These are phyloP conservation scores for Drosophila albomicans DNA, from an alignment of 1,140 invertebrate genomes.

Conservation along the genomic window DNA sequence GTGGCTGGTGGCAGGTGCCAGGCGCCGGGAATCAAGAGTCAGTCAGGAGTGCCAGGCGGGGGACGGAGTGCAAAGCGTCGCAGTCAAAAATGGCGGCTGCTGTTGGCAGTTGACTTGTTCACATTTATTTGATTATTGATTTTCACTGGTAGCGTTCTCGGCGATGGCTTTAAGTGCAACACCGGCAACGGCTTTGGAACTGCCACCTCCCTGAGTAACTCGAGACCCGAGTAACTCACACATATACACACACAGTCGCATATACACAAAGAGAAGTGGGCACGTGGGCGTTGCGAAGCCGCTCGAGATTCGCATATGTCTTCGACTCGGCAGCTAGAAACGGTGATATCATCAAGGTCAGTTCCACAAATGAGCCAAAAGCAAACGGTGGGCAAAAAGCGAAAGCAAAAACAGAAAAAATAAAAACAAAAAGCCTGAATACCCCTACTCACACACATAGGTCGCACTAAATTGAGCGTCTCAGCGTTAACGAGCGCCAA, in stretches of 20 bases:
- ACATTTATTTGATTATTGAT: constrained; percentile 78
- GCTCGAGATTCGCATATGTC: constrained; percentile 65
- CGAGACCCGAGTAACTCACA: constrained; percentile 44
- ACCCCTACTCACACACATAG: constrained; percentile 32
- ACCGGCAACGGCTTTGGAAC: neutral
- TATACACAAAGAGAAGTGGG: constrained; percentile 18
- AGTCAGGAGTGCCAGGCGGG: neutral
- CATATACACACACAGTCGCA: constrained; percentile 1
- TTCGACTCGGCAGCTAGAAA: constrained; percentile 29
- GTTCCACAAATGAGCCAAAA: constrained; percentile 56
- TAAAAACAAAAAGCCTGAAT: constrained; percentile 41
- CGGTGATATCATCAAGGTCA: constrained; percentile 81
- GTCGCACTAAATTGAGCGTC: constrained; percentile 79
- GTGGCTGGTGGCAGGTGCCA: neutral
- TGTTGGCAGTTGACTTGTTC: constrained; percentile 73
- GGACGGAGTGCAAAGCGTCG: neutral
- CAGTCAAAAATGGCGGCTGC: constrained; percentile 59
- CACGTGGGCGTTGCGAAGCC: constrained; percentile 48
- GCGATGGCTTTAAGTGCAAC: constrained; percentile 67
- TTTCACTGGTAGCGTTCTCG: constrained; percentile 57
- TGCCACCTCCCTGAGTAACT: constrained; percentile 58
- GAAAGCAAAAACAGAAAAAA: neutral
- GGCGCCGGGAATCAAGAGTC: neutral
- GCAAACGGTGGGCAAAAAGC: constrained; percentile 50
- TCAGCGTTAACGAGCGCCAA: constrained; percentile 76